Base-by-base conservation (phyloP, 2,888 invertebrate genomes). In the Amphipoea oculea region DNA sequence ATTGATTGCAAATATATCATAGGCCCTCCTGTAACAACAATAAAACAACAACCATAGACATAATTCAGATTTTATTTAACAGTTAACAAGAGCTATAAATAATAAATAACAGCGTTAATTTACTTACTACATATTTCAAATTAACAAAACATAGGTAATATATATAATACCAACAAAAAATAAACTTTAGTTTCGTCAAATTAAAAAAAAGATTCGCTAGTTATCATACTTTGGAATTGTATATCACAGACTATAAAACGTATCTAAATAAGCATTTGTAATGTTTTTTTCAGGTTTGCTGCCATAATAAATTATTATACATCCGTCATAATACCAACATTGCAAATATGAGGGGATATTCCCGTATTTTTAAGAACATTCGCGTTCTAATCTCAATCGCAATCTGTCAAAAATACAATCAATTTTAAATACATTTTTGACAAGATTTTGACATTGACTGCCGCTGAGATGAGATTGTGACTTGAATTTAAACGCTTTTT, bases 221-320 rank as follows among this genome's bases (percentile, higher is more conserved):
- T n/a, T 40, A 63, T 0, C 40, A 71, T 72, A 76, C 63, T 81
- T 82, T 87, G 84, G 88, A 83, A 88, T 87, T 77, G 67, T 76
- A 54, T 83, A 89, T 88, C 88, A 89, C 88, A 88, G 88, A 79
- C 79, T 77, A 79, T 69, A 85, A 68, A 80, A 83, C 36, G 40
- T 75, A 78, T 73, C 75, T 77, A 87, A 73, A 29, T 57, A 65
- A 74, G 65, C 57, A 23, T 78, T 68, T 29, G 36, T n/a, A n/a
- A 40, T 40, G 1, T 42, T 54, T 54, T 62, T 45, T 23, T 29
- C 23, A 4, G 14, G 17, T 23, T 63, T 42, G 12, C 11, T 80
- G 14, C 20, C 23, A 20, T 48, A 9, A 14, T 40, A 51, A 71
- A 73, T 12, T 29, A 40, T 12, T 20, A 14, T 48, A 36, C 23